Conservation (phyloP, 2,113 vertebrate species). For the Ibidorhyncha struthersii region DNA sequence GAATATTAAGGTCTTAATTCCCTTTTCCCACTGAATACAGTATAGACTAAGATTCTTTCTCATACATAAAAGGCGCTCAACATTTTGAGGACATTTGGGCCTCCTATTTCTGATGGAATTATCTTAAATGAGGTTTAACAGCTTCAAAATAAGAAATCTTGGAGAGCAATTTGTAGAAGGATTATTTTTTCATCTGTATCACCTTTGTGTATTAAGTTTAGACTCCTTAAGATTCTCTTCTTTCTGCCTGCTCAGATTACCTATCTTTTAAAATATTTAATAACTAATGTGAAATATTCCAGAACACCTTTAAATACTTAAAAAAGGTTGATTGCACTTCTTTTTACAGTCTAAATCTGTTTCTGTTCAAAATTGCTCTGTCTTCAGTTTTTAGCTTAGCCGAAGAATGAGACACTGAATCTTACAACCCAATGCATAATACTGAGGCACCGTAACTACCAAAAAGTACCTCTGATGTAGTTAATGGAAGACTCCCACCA, state of each 20-base stretch:
- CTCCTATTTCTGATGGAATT: background rate
- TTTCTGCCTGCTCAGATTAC: background rate
- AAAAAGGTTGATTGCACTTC: background rate
- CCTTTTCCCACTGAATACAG: background rate
- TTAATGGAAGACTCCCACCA: background rate
- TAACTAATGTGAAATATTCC: background rate
- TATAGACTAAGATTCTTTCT: background rate
- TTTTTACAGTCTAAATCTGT: background rate
- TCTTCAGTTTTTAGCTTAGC: background rate
- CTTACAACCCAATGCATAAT: background rate
- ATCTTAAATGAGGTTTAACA: slow-evolving; percentile 8
- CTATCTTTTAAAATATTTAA: background rate
- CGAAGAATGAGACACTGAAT: background rate
- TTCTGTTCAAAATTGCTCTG: background rate
- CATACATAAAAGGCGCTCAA: background rate
- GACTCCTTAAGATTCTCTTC: background rate
- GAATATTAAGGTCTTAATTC: background rate
- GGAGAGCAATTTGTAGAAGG: background rate
- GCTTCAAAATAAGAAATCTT: background rate
- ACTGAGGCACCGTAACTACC: background rate
- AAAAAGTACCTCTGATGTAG: background rate
- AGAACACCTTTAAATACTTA: background rate
- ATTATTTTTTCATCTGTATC: background rate
- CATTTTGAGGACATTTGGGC: background rate
- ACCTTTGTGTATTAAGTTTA: background rate